Conservation (phyloP, 2,113 vertebrate genomes). For the Cynocephalus volans region DNA sequence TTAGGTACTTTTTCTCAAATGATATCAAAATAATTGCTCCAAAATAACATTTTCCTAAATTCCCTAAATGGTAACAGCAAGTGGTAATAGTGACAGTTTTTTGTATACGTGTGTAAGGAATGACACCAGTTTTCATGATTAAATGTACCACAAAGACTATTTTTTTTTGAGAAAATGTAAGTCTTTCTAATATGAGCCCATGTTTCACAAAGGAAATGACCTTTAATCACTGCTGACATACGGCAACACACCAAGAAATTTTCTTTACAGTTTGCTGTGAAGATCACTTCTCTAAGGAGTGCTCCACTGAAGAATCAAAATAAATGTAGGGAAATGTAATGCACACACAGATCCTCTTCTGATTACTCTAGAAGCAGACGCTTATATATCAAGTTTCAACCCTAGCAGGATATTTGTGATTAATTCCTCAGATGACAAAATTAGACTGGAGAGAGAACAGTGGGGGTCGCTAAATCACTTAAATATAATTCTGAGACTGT, state of each 20-base stretch:
- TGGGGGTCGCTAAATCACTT: neutral
- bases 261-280: neutral
- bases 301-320: neutral
- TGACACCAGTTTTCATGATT: slow-evolving; percentile 12
- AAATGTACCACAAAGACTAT: neutral
- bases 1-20: slow-evolving; percentile 54
- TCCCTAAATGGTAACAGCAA: slow-evolving; percentile 49
- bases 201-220: slow-evolving; percentile 46
- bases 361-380: neutral
- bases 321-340: neutral
- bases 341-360: neutral
- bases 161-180: slow-evolving; percentile 43
- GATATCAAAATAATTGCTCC: slow-evolving; percentile 64
- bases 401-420: neutral
- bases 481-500: neutral
- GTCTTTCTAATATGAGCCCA: slow-evolving; percentile 43
- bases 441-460: neutral
- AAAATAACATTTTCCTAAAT: slow-evolving; percentile 49
- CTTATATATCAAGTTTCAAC: neutral
- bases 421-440: slow-evolving; percentile 47
- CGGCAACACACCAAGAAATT: neutral
- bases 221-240: slow-evolving; percentile 11
- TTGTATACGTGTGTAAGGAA: neutral
- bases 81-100: slow-evolving; percentile 47
- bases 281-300: neutral